Evolutionary conservation across 2,113 vertebrate genomes (phyloP).

Genomic region (Lophochroa leadbeateri): DNA sequence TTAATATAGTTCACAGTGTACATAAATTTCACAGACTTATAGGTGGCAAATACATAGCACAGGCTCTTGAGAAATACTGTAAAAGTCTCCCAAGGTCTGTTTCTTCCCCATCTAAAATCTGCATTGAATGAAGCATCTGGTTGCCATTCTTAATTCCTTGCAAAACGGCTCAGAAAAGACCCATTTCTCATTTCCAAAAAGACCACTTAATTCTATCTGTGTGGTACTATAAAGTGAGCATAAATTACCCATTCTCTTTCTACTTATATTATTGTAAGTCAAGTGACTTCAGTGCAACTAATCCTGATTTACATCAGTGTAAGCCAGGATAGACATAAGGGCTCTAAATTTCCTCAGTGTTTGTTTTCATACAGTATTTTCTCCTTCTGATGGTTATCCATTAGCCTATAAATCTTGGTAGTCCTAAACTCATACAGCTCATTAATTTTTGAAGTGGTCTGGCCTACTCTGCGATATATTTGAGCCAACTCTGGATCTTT

Average conservation of each 20-base stretch:
- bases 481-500: neutral
- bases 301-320: conserved; percentile 51
- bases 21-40: conserved; percentile 8
- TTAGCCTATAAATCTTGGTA: conserved; percentile 53
- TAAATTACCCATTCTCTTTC: conserved; percentile 44
- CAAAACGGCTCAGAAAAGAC: conserved; percentile 24
- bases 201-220: conserved; percentile 46
- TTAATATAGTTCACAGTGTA: neutral
- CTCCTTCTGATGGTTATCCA: conserved; percentile 40
- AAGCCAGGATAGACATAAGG: conserved; percentile 12
- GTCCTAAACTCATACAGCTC: conserved; percentile 37
- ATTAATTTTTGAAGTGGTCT: conserved; percentile 52
- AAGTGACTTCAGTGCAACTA: conserved; percentile 42
- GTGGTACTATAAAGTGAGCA: conserved; percentile 20
- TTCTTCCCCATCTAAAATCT: neutral
- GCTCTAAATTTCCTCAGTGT: conserved; percentile 43
- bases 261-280: conserved; percentile 23
- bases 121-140: conserved; percentile 6
- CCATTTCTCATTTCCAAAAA: conserved; percentile 38
- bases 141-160: conserved; percentile 6
- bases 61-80: neutral
- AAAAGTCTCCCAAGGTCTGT: neutral
- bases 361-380: conserved; percentile 43
- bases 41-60: neutral
- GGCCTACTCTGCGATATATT: neutral